These are phyloP conservation scores for Zelleria hepariella DNA, from an alignment of 2,888 invertebrate species.

Conservation along the genomic window DNA sequence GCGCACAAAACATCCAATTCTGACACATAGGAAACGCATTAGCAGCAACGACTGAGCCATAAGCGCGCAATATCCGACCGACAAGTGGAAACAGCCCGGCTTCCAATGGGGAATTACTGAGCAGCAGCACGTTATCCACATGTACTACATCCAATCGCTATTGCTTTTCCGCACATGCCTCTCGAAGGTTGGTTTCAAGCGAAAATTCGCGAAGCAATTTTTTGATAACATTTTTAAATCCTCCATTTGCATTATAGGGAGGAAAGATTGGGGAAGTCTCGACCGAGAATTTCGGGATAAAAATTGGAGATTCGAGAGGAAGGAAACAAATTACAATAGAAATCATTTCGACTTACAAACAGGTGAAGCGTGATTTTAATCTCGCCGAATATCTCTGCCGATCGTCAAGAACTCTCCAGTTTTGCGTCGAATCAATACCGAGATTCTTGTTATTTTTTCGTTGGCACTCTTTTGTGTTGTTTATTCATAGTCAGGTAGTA, in stretches of 20 bases:
- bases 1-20: constrained; percentile 52
- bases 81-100: constrained; percentile 1
- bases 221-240: not conserved
- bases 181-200: not conserved
- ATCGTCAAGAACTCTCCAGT: not conserved
- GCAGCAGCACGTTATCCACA: not conserved
- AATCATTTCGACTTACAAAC: not conserved
- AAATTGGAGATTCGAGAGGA: not conserved
- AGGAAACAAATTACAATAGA: not conserved
- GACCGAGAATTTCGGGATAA: not conserved
- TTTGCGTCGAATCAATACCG: not conserved
- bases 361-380: constrained; percentile 5
- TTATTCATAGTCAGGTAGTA: too few relatives aligned
- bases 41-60: constrained; percentile 48
- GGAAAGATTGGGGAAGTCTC: not conserved
- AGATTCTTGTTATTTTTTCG: too few relatives aligned
- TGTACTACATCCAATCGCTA: not conserved
- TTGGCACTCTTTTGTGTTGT: too few relatives aligned
- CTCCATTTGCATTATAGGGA: not conserved
- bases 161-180: not conserved
- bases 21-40: constrained; percentile 66
- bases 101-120: not conserved
- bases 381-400: not conserved
- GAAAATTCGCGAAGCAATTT: not conserved
- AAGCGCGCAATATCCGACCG: constrained; percentile 64